Conservation (phyloP, 2,797 vertebrate species). For the Dryobates pubescens region DNA sequence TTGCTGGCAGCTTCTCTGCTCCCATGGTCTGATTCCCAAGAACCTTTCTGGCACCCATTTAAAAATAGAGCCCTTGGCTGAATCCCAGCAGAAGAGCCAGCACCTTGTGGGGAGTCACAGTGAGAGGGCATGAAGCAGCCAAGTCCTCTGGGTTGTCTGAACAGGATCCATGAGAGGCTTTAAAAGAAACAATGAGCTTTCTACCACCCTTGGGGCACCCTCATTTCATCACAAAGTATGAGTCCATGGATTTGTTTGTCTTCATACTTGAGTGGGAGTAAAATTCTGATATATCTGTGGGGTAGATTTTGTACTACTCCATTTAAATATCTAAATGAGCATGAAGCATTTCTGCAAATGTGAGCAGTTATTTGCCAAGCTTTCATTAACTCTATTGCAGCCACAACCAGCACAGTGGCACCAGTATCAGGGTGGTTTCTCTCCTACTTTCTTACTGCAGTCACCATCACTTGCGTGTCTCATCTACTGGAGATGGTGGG, state of each 20-base stretch:
- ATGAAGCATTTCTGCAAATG: neutral
- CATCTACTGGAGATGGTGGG: neutral
- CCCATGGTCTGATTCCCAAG: neutral
- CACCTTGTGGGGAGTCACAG: fast-evolving
- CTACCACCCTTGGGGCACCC: neutral
- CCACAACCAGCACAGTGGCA: neutral
- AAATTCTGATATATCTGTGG: neutral
- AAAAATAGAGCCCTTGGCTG: neutral
- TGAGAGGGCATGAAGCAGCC: neutral
- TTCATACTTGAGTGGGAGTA: neutral
- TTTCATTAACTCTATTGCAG: neutral
- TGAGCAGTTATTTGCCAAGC: neutral
- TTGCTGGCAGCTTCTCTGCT: neutral
- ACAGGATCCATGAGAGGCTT: neutral
- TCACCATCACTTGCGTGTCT: neutral
- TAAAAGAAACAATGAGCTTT: neutral
- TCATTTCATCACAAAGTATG: neutral
- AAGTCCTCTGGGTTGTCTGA: neutral
- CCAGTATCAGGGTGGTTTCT: neutral
- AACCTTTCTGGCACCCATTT: neutral
- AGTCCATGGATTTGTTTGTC: neutral
- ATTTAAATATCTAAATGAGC: neutral
- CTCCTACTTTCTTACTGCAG: neutral
- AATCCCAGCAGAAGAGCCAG: neutral
- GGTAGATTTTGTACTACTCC: neutral